These are phyloP conservation scores for Typhlichthys eigenmanni DNA, from an alignment of 2,797 vertebrate genomes.

Conservation along the genomic window DNA sequence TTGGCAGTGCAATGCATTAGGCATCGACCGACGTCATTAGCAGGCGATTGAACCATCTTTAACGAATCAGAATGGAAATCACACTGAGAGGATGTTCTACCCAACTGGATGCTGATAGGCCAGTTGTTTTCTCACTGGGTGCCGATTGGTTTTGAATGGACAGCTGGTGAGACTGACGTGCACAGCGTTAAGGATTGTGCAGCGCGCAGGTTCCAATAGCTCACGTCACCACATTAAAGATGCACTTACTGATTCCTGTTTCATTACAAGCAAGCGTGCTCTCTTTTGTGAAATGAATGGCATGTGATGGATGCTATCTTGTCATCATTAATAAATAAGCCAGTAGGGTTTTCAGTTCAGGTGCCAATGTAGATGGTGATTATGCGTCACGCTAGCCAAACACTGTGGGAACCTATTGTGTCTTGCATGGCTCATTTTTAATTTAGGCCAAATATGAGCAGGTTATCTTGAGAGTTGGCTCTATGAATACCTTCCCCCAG, in stretches of 20 bases:
- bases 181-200: background rate
- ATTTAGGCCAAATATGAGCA: slow-evolving; percentile 38
- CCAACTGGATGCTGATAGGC: too few relatives aligned
- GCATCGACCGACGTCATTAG: too few relatives aligned
- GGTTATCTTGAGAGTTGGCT: background rate
- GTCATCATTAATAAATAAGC: too few relatives aligned
- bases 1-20: too few relatives aligned
- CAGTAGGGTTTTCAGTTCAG: slow-evolving; percentile 1
- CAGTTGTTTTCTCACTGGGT: too few relatives aligned
- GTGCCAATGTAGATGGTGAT: slow-evolving; percentile 35
- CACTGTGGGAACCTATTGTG: slow-evolving; percentile 37
- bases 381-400: slow-evolving; percentile 31
- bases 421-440: slow-evolving; percentile 41
- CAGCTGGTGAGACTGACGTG: too few relatives aligned
- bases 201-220: slow-evolving; percentile 8
- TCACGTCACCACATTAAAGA: slow-evolving; percentile 37
- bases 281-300: too few relatives aligned
- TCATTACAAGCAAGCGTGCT: slow-evolving; percentile 32
- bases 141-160: too few relatives aligned
- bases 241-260: slow-evolving; percentile 18
- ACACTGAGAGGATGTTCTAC: too few relatives aligned
- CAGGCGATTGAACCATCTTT: too few relatives aligned
- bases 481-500: slow-evolving; percentile 7
- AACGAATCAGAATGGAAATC: too few relatives aligned
- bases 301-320: too few relatives aligned